Conservation (phyloP, 2,888 invertebrate species). For the Chymomyza caudatula region DNA sequence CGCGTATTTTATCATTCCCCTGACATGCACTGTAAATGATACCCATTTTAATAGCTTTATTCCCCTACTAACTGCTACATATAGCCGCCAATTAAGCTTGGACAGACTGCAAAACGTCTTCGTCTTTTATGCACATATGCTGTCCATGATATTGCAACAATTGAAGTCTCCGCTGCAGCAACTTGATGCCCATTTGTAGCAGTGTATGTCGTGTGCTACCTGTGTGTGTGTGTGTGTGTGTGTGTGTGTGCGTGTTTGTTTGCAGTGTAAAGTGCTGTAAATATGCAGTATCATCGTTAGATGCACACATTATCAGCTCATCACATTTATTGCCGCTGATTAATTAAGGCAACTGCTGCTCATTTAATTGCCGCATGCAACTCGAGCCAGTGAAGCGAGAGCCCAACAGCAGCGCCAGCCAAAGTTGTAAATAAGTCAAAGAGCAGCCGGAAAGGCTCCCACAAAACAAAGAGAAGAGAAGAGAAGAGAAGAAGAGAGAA, state of each 20-base stretch:
- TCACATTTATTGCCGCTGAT: constrained; percentile 67
- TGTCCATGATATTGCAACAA: too few relatives aligned
- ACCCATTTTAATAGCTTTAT: neutral
- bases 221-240: too few relatives aligned
- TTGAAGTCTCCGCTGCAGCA: too few relatives aligned
- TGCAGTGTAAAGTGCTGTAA: neutral
- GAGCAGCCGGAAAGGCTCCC: constrained; percentile 22
- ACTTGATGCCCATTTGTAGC: neutral
- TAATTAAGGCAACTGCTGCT: constrained; percentile 58
- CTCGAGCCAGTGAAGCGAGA: neutral
- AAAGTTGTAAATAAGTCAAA: constrained; percentile 27
- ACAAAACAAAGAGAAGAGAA: neutral
- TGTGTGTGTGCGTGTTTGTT: too few relatives aligned
- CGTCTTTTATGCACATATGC: too few relatives aligned
- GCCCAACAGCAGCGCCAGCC: neutral
- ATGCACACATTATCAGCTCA: constrained; percentile 57
- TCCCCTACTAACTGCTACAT: neutral
- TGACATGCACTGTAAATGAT: neutral
- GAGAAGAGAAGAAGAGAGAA: neutral
- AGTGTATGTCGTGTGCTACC: neutral
- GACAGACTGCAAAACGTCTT: neutral
- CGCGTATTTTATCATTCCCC: neutral
- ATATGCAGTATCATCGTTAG: neutral
- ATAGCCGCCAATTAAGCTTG: neutral
- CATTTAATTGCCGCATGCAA: constrained; percentile 60